Evolutionary conservation across 2,888 invertebrate genomes (phyloP).

Genomic region (Drosophila yooni): DNA sequence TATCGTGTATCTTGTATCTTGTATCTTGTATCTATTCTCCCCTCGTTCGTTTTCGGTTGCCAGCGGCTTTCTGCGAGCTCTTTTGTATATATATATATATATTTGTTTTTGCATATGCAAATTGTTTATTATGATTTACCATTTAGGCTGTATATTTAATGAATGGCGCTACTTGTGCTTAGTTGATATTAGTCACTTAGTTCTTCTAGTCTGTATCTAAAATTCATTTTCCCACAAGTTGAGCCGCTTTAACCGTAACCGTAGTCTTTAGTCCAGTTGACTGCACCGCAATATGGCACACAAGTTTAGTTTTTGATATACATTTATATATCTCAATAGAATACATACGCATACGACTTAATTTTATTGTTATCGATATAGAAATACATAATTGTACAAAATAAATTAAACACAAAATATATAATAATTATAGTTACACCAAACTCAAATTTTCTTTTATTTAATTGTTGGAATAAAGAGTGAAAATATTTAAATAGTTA

Average conservation of each 20-base stretch:
- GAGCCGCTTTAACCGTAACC: constrained; percentile 46
- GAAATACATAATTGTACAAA: constrained; percentile 71
- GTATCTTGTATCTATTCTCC: constrained; percentile 15
- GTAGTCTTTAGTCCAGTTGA: constrained; percentile 43
- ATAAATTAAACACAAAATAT: constrained; percentile 71
- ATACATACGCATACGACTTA: constrained; percentile 43
- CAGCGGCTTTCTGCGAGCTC: constrained; percentile 43
- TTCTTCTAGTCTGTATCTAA: constrained; percentile 78
- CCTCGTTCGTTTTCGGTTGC: constrained; percentile 32
- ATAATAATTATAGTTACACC: constrained; percentile 63
- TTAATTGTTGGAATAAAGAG: background rate
- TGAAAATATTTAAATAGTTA: background rate
- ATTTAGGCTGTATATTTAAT: constrained; percentile 54
- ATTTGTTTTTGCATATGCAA: background rate
- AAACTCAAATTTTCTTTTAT: constrained; percentile 4
- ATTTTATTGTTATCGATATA: constrained; percentile 62
- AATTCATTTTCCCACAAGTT: constrained; percentile 51
- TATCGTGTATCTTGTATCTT: constrained; percentile 30
- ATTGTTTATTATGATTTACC: constrained; percentile 53
- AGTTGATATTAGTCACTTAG: constrained; percentile 78
- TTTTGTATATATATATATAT: constrained; percentile 36
- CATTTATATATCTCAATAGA: constrained; percentile 29
- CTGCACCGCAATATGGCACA: constrained; percentile 55
- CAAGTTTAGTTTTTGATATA: constrained; percentile 45
- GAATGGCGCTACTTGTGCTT: constrained; percentile 73